Base-by-base conservation (phyloP, 2,888 invertebrate species). In the Crocallis elinguaria region DNA sequence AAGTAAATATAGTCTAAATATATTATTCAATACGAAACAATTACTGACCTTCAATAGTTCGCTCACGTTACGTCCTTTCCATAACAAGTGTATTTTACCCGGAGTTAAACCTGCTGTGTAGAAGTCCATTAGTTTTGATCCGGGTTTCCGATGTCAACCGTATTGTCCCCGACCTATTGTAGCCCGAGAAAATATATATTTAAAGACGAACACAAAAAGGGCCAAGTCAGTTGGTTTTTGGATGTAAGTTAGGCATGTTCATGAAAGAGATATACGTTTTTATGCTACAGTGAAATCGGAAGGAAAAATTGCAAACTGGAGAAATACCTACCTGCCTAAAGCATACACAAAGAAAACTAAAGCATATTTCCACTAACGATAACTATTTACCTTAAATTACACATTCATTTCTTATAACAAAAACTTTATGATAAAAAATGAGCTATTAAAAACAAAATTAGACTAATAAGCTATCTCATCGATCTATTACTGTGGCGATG, bases 81-180 rank as follows among this genome's bases (percentile, higher is more conserved):
- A 16, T 44, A 50, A 33, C 38, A 38, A 39, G 36, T 42, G 36
- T 42, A 37, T 42, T 42, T 42, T 41, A 32, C 32, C 33, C 9
- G 23, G 33, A 37, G 27, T 43, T 27, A 25, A 53, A 48, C 41
- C 36, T 43, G 43, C 23, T 48, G 53, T 29, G 43, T 48, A 38
- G 50, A 43, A 57, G 51, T 55, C 60, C 60, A 57, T 57, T 61
- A 61, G 49, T 61, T 55, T 46, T 55, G 60, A 61, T 55, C 41
- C 52, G 57, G 60, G 57, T 57, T 43, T 49, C 53, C 43, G 55
- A 55, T 57, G 57, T 55, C 57, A 54, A 41, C 36, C 46, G 52
- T 54, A 52, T 61, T 55, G 52, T 61, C 57, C 48, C 33, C 41
- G 35, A 9, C 12, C 53, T 39, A 54, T 54, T 54, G 53, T 54